These are phyloP conservation scores for Eulemur rufifrons DNA, from an alignment of 2,113 vertebrate genomes.

Conservation along the genomic window DNA sequence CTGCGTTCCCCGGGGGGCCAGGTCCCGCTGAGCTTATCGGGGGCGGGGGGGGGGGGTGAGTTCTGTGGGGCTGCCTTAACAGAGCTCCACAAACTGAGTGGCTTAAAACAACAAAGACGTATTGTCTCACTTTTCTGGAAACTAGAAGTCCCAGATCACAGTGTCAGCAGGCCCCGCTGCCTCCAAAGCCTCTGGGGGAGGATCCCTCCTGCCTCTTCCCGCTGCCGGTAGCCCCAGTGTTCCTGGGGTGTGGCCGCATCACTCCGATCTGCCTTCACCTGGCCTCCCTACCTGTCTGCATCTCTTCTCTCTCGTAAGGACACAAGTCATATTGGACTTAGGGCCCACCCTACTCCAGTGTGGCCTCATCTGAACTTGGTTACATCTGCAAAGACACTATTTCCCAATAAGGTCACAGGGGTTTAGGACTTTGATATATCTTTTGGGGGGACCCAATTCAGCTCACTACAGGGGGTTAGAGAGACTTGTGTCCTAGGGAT, in stretches of 20 bases:
- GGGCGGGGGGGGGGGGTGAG: no score
- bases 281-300: neutral
- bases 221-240: neutral
- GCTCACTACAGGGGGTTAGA: neutral
- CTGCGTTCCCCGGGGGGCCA: neutral
- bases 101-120: neutral
- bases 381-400: no score
- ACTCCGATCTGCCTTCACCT: neutral
- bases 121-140: neutral
- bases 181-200: neutral
- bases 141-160: neutral
- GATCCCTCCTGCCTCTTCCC: neutral
- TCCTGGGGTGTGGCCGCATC: neutral
- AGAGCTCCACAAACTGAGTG: no score
- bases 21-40: neutral
- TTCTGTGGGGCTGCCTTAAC: neutral
- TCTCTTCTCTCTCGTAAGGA: neutral
- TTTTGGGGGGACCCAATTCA: neutral
- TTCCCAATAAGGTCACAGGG: neutral
- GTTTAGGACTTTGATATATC: neutral
- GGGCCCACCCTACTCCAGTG: neutral
- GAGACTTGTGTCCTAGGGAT: neutral
- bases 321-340: neutral
- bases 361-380: neutral
- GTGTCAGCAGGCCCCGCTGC: rapidly evolving